A percentile compares a stretch with the other conserved stretches of the same genome.
Conservation (phyloP, 2,113 vertebrate species). For the Vidua macroura region DNA sequence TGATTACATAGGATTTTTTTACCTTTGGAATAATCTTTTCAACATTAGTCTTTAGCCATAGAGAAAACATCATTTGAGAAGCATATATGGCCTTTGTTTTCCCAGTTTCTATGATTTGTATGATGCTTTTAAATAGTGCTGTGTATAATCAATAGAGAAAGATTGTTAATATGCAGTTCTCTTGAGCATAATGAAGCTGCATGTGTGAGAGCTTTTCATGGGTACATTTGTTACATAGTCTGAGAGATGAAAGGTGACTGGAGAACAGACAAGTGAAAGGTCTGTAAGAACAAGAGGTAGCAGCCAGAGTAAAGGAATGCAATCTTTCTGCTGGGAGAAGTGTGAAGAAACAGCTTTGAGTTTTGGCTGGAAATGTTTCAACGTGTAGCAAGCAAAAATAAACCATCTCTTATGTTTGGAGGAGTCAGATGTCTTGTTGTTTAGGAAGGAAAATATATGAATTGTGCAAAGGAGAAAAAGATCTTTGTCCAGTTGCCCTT, state of each 20-base stretch:
- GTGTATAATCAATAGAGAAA: not conserved
- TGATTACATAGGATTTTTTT: not conserved
- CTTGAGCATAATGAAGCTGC: not conserved
- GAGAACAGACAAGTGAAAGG: not conserved
- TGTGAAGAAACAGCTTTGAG: not conserved
- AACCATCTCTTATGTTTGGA: not conserved
- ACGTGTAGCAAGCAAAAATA: not conserved
- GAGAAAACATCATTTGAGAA: not conserved
- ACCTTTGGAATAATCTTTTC: not conserved
- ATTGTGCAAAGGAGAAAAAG: not conserved
- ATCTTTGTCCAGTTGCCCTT: not conserved
- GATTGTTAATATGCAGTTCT: not conserved
- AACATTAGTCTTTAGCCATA: not conserved
- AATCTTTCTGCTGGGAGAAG: not conserved
- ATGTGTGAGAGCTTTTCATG: not conserved
- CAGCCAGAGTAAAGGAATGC: not conserved
- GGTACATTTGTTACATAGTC: not conserved
- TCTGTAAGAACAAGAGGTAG: not conserved
- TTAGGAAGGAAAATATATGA: not conserved
- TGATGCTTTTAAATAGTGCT: not conserved
- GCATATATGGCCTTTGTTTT: not conserved
- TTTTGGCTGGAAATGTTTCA: not conserved
- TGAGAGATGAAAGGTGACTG: not conserved
- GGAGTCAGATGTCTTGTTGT: not conserved
- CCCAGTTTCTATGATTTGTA: not conserved